A percentile compares a stretch with the other conserved stretches of the same genome.
Conservation (phyloP, 2,888 invertebrate species). For the Ganaspis brasiliensis region DNA sequence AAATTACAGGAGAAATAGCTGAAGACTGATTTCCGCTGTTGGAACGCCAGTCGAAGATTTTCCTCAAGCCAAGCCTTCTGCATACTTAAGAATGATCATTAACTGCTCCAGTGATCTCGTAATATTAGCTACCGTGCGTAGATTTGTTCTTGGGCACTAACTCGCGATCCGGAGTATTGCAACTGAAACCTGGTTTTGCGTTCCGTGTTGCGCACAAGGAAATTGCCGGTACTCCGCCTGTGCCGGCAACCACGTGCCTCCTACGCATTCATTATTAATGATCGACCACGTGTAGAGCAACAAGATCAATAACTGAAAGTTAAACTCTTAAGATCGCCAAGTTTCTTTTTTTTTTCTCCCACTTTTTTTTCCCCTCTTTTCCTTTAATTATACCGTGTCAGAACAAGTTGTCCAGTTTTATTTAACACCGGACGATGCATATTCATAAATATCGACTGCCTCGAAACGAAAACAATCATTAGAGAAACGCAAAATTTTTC, state of each 20-base stretch:
- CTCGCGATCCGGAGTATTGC: conserved; percentile 6
- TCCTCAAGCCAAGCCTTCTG: conserved; percentile 26
- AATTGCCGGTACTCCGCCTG: conserved; percentile 50
- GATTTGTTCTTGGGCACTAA: conserved; percentile 53
- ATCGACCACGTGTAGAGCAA: conserved; percentile 25
- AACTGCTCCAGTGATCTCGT: conserved; percentile 58
- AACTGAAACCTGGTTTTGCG: conserved; percentile 16
- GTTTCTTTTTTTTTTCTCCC: not conserved
- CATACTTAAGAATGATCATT: conserved; percentile 51
- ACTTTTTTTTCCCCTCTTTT: not conserved
- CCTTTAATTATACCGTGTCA: conserved; percentile 12
- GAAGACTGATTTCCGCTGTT: conserved; percentile 29
- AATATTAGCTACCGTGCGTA: conserved; percentile 56
- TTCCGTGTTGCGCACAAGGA: conserved; percentile 44
- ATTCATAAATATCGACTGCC: not conserved
- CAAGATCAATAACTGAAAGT: conserved; percentile 28
- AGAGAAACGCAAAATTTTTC: not conserved
- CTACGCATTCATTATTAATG: conserved; percentile 53
- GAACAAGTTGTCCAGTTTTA: not conserved
- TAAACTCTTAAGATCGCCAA: not conserved
- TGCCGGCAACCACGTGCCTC: conserved; percentile 57
- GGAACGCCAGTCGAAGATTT: conserved; percentile 1
- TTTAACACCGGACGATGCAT: not conserved
- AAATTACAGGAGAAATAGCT: conserved; percentile 19
- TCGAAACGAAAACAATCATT: not conserved